Conservation (phyloP, 2,888 invertebrate species). For the Rhorus exstirpatorius region DNA sequence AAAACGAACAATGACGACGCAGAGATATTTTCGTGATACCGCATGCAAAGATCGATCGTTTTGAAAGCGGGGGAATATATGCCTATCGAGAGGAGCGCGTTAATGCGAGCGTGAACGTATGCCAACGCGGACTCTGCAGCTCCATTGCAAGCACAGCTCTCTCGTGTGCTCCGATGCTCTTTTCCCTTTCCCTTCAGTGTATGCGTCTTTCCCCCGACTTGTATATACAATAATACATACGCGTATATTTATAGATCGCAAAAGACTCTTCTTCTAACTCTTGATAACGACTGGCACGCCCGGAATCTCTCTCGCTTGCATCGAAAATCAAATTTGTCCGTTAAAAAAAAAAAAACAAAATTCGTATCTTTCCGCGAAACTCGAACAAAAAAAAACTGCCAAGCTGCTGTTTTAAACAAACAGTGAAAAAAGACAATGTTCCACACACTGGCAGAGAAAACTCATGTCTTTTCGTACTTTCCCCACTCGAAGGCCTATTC, state of each 20-base stretch:
- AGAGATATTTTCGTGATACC: slow-evolving; percentile 11
- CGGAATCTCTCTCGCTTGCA: slow-evolving; percentile 9
- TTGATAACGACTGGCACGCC: slow-evolving; percentile 15
- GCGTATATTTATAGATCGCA: slow-evolving; percentile 51
- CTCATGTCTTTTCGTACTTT: slow-evolving; percentile 25
- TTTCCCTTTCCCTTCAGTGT: slow-evolving; percentile 56
- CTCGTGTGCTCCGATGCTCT: slow-evolving; percentile 53
- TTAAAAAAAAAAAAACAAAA: neutral
- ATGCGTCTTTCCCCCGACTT: neutral
- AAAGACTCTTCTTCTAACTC: slow-evolving; percentile 25
- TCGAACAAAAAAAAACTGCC: neutral
- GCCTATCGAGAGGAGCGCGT: slow-evolving; percentile 38
- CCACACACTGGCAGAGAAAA: neutral
- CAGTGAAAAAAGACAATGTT: neutral
- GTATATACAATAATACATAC: neutral
- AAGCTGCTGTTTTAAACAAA: neutral
- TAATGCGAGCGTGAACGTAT: slow-evolving; percentile 54
- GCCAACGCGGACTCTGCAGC: slow-evolving; percentile 47
- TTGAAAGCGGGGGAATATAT: neutral
- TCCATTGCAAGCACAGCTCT: slow-evolving; percentile 57
- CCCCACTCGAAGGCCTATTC: slow-evolving; percentile 24
- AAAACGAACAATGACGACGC: neutral
- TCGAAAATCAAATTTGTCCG: neutral
- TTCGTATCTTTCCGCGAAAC: neutral
- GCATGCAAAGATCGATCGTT: neutral